A percentile compares a stretch with the other conserved stretches of the same genome.
phyloP scores from a whole-genome alignment of 1,140 invertebrate species.

The Procambarus virginalis region DNA sequence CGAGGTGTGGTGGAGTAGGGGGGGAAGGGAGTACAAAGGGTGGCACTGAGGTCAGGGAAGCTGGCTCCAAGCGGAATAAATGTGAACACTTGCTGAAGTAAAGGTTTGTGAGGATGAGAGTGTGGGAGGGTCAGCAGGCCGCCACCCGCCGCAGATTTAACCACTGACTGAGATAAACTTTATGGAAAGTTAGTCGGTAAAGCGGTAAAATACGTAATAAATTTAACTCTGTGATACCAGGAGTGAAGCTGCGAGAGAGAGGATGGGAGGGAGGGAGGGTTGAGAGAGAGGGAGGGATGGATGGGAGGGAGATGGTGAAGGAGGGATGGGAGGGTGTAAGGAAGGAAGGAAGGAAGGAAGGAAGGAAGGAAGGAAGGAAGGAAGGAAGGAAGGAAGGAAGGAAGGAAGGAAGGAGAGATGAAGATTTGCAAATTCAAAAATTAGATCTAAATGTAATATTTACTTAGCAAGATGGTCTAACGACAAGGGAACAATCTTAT shows the following conservation, averaged over 20 bases:
- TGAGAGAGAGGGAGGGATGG: no score
- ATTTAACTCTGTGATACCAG: not conserved
- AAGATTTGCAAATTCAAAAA: no score
- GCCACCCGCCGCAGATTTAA: not conserved
- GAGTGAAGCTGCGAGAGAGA: not conserved
- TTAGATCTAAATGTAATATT: no score
- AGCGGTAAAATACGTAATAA: not conserved
- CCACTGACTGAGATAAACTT: not conserved
- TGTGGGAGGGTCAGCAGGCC: not conserved
- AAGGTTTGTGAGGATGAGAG: not conserved
- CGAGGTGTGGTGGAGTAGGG: not conserved
- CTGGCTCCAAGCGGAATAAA: not conserved
- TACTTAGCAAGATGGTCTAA: no score
- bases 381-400: no score
- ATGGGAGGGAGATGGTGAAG: no score
- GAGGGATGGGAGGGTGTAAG: no score
- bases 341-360: no score
- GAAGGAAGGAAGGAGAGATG: no score
- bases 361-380: no score
- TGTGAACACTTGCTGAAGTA: constrained; percentile 4
- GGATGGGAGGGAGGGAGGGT: not conserved
- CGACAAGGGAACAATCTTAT: no score
- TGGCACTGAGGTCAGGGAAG: not conserved
- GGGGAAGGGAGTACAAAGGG: not conserved
- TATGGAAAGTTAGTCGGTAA: not conserved